These are phyloP conservation scores for Ochropacha duplaris DNA, from an alignment of 2,888 invertebrate species.

Conservation along the genomic window DNA sequence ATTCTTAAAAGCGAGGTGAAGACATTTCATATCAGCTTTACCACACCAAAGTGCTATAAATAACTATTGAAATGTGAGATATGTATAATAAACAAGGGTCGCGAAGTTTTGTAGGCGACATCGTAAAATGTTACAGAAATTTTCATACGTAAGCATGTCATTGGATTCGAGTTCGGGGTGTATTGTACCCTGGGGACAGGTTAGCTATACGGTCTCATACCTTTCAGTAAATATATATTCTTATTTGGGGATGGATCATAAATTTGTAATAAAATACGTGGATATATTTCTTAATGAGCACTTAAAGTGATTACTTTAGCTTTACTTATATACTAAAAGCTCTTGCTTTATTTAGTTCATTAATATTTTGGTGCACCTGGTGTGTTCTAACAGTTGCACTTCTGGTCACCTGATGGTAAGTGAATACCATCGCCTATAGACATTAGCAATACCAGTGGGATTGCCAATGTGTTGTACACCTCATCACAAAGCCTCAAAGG, in stretches of 20 bases:
- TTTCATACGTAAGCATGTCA: constrained; percentile 19
- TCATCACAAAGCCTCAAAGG: no score
- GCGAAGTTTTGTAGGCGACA: constrained; percentile 21
- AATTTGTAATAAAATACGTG: not conserved
- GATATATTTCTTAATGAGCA: not conserved
- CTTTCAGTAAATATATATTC: not conserved
- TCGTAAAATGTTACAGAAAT: constrained; percentile 26
- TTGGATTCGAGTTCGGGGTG: constrained; percentile 14
- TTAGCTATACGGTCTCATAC: constrained; percentile 7
- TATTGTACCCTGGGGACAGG: constrained; percentile 8
- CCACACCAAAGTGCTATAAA: not conserved
- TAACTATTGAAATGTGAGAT: constrained; percentile 1
- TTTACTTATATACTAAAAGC: no score
- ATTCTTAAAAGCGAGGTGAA: not conserved
- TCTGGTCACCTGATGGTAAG: no score
- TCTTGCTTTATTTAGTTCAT: not conserved
- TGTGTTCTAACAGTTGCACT: no score
- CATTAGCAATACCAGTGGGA: no score
- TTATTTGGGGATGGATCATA: not conserved
- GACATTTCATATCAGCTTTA: not conserved
- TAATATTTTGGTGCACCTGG: not conserved
- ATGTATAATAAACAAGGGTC: constrained; percentile 23
- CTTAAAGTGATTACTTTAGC: not conserved
- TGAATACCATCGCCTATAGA: no score
- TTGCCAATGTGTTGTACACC: no score